phyloP scores from a whole-genome alignment of 2,888 invertebrate genomes.

The Subacronicta megacephala region DNA sequence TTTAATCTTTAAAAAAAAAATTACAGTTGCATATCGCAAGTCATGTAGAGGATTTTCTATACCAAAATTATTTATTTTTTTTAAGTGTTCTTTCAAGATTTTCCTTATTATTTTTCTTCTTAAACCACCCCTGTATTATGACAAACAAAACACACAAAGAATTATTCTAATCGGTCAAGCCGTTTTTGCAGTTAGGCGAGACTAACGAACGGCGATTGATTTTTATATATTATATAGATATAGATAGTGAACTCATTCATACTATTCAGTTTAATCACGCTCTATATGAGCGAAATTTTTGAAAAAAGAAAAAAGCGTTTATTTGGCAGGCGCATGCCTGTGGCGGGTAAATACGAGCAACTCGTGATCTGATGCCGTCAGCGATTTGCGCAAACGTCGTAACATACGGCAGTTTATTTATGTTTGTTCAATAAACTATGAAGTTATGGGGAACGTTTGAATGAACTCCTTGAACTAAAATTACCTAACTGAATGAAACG shows the following conservation, averaged over 20 bases:
- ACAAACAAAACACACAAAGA: too few relatives aligned
- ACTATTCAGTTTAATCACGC: conserved; percentile 25
- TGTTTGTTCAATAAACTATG: conserved; percentile 6
- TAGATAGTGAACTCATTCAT: not conserved
- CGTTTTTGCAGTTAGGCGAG: too few relatives aligned
- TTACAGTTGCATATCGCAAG: too few relatives aligned
- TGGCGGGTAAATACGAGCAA: conserved; percentile 9
- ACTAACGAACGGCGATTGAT: too few relatives aligned
- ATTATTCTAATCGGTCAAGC: too few relatives aligned
- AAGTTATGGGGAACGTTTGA: conserved; percentile 5
- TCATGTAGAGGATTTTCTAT: too few relatives aligned
- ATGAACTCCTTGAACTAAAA: conserved; percentile 6
- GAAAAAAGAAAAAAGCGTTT: conserved; percentile 9
- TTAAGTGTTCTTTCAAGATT: too few relatives aligned
- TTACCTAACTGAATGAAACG: not conserved
- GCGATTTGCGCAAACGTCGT: conserved; percentile 10
- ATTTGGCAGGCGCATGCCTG: conserved; percentile 27
- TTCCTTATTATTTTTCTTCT: too few relatives aligned
- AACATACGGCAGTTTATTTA: conserved; percentile 12
- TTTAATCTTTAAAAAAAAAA: too few relatives aligned
- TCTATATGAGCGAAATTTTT: conserved; percentile 20
- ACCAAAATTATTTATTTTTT: too few relatives aligned
- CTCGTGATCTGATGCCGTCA: conserved; percentile 42
- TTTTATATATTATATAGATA: too few relatives aligned
- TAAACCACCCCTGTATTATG: too few relatives aligned